These are phyloP conservation scores for Myrmophylax atrothorax DNA, from an alignment of 2,113 vertebrate genomes.

Conservation along the genomic window DNA sequence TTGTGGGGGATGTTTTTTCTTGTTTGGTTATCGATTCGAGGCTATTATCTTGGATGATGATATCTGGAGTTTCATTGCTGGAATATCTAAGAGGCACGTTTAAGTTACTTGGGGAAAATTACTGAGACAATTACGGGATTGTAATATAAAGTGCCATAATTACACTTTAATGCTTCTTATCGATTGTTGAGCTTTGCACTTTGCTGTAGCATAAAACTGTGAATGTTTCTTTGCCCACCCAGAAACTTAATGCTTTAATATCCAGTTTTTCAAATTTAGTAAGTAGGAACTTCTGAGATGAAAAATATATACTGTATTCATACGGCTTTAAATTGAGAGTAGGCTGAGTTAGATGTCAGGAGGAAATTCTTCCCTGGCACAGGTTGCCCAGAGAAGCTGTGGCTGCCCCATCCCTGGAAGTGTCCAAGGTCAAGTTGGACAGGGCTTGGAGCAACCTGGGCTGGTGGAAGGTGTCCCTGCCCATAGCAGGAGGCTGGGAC, in stretches of 20 bases:
- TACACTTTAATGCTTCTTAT: conserved; percentile 57
- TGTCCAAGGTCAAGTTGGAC: neutral
- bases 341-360: neutral
- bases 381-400: neutral
- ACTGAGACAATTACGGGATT: conserved; percentile 57
- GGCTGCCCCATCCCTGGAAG: neutral
- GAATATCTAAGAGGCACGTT: conserved; percentile 6
- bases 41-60: conserved; percentile 59
- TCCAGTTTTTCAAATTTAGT: neutral
- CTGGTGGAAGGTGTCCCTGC: neutral
- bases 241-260: neutral
- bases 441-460: neutral
- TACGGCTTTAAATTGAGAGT: neutral
- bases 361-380: neutral
- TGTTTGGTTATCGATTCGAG: conserved; percentile 42
- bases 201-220: neutral
- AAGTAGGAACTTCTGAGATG: neutral
- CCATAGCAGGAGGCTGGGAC: neutral
- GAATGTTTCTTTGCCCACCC: neutral
- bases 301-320: neutral
- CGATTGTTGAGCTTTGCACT: conserved; percentile 34
- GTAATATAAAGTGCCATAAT: conserved; percentile 63
- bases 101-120: conserved; percentile 60
- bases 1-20: neutral
- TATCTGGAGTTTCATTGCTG: conserved; percentile 32